Base-by-base conservation (phyloP, 1,140 invertebrate species). In the Amphibalanus amphitrite region DNA sequence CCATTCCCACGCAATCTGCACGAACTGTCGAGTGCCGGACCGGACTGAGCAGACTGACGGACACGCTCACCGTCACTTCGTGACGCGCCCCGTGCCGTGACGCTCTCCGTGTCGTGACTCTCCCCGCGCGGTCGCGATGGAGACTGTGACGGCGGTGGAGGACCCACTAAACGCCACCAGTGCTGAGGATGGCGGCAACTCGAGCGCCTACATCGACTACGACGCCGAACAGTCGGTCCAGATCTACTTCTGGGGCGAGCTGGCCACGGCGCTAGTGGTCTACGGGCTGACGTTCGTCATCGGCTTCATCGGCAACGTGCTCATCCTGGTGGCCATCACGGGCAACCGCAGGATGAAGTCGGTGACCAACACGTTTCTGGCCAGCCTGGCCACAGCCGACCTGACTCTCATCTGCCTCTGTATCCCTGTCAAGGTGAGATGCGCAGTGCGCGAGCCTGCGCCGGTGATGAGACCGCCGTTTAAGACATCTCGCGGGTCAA, bases 361-460 rank as follows among this genome's bases (percentile, higher is more conserved):
- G 75, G 83, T 88, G 1, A 90, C 88, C 8, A 90, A 90, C 74
- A 83, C 89, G 8, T 89, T 90, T 74, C 79, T 90, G 28, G 84
- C 85, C 3, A 87, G 86, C 75, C 78, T 90, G 29, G 87, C 88
- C 6, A 85, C 84, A 0, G 88, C 89, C 0, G 89, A 90, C 80
- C 81, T 90, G 1, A 80, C 90, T 25, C 82, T 90, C 13, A 87
- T 90, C 70, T 80, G 85, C 30, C 83, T 89, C 75, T 90, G 89
- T 79, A 87, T 90, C 70, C 89, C 89, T 17, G 85, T 90, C 0
- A 90, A 89, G 74, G 74, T 75, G 70, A 70, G 71, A 38, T 17
- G 17, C n/a, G n/a, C n/a, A n/a, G n/a, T n/a, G n/a, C n/a, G n/a
- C n/a, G n/a, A n/a, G n/a, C n/a, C n/a, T n/a, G n/a, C n/a, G n/a